Percentiles rank a stretch among this genome's conserved stretches.
phyloP scores from a whole-genome alignment of 2,113 vertebrate species.

The Equus quagga region DNA sequence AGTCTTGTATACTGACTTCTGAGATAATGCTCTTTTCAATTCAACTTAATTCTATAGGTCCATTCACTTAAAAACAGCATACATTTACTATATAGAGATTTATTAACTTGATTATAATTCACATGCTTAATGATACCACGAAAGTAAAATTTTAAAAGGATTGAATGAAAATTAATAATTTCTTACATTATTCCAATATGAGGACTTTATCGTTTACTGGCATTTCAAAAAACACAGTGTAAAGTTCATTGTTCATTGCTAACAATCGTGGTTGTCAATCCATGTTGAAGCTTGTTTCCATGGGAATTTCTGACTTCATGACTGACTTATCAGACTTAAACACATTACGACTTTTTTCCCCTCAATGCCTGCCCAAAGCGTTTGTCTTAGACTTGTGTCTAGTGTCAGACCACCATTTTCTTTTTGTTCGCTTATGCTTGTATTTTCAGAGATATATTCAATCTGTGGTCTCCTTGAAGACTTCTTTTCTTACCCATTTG shows the following conservation, averaged over 20 bases:
- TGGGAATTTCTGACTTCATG: background rate
- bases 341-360: background rate
- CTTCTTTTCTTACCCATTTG: background rate
- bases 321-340: background rate
- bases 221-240: background rate
- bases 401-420: background rate
- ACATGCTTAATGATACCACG: background rate
- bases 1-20: background rate
- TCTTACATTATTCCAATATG: background rate
- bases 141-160: background rate
- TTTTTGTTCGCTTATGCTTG: background rate
- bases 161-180: background rate
- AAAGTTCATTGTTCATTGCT: constrained; percentile 24
- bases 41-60: background rate
- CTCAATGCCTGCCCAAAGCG: background rate
- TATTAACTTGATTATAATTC: constrained; percentile 16
- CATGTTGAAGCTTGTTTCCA: background rate
- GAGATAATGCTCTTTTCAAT: background rate
- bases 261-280: background rate
- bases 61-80: background rate
- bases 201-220: background rate
- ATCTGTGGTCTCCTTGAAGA: background rate
- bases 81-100: background rate
- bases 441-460: background rate
- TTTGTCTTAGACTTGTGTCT: background rate